phyloP scores from a whole-genome alignment of 2,113 vertebrate genomes.

The Rallus limicola region DNA sequence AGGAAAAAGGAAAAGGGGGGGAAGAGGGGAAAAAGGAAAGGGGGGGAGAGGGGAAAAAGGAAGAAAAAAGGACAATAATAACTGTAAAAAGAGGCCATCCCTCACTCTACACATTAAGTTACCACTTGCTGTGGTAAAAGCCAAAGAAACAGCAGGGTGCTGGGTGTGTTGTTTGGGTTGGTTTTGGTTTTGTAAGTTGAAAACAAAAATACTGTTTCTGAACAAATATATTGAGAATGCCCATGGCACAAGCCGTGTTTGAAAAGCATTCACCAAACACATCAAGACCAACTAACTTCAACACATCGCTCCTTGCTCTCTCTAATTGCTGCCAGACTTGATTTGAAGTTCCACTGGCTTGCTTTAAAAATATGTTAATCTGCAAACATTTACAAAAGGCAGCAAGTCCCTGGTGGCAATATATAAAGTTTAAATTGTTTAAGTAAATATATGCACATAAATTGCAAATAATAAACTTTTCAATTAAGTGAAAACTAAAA shows the following conservation, averaged over 20 bases:
- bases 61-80: too few species aligned
- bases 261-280: slow-evolving; percentile 51
- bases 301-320: background rate
- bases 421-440: slow-evolving; percentile 68
- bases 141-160: background rate
- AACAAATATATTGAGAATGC: background rate
- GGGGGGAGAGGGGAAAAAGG: too few species aligned
- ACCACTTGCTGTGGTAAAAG: background rate
- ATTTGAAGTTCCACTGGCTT: slow-evolving; percentile 74
- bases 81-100: too few species aligned
- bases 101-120: background rate
- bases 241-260: slow-evolving; percentile 30
- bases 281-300: slow-evolving; percentile 60
- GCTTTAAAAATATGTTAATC: slow-evolving; percentile 79
- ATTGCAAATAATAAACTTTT: slow-evolving; percentile 35
- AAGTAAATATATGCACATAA: slow-evolving; percentile 64
- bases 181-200: background rate
- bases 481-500: slow-evolving; percentile 16
- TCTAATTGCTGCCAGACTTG: slow-evolving; percentile 70
- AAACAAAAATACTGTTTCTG: background rate
- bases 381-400: slow-evolving; percentile 86
- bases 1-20: too few species aligned
- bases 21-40: too few species aligned
- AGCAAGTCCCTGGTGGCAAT: slow-evolving; percentile 67
- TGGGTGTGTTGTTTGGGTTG: background rate